Conservation (phyloP, 1,140 invertebrate genomes). For the Schlechtendalia chinensis region DNA sequence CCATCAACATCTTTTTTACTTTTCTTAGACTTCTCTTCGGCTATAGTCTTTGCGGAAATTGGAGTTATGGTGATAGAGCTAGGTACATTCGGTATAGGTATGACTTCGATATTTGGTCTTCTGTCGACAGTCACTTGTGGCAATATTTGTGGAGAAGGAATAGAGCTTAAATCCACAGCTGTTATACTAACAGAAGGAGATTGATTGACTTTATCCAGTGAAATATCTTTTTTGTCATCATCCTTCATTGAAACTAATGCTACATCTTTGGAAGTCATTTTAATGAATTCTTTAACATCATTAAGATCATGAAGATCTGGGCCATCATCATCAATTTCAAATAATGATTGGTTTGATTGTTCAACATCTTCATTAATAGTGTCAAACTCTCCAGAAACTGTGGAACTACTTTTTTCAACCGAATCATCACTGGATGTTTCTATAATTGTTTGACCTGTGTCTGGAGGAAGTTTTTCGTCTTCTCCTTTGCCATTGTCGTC, state of each 20-base stretch:
- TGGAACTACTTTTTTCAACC: conserved; percentile 40
- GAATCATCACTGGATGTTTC: conserved; percentile 41
- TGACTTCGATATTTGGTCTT: conserved; percentile 45
- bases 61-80: conserved; percentile 84
- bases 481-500: conserved; percentile 16
- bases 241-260: conserved; percentile 33
- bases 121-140: conserved; percentile 40
- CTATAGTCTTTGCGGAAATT: conserved; percentile 60
- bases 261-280: conserved; percentile 33
- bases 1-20: conserved; percentile 58
- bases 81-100: conserved; percentile 63
- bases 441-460: conserved; percentile 28
- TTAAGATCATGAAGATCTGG: conserved; percentile 45
- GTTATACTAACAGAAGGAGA: conserved; percentile 42
- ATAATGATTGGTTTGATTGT: conserved; percentile 21
- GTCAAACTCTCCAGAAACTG: conserved; percentile 36
- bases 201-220: conserved; percentile 31
- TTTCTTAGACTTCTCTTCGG: conserved; percentile 63
- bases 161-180: conserved; percentile 43
- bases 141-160: conserved; percentile 39
- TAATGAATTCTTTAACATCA: conserved; percentile 47
- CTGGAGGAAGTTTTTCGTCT: conserved; percentile 31
- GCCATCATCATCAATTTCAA: conserved; percentile 43
- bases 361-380: conserved; percentile 23
- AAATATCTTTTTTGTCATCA: conserved; percentile 33